phyloP scores from a whole-genome alignment of 2,888 invertebrate genomes.

The Metopia argyrocephala region DNA sequence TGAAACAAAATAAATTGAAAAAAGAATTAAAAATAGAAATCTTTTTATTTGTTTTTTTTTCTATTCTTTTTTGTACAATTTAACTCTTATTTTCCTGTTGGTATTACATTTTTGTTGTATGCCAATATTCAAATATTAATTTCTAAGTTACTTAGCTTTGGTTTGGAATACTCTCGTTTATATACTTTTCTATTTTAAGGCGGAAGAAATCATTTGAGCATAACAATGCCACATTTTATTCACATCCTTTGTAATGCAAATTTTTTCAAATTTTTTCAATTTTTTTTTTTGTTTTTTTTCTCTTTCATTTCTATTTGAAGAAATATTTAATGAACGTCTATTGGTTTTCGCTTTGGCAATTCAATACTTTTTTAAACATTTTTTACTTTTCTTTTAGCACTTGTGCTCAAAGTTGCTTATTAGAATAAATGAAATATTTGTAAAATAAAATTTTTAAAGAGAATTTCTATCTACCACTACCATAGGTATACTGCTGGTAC shows the following conservation, averaged over 20 bases:
- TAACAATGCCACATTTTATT: constrained; percentile 59
- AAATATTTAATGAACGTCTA: neutral
- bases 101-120: constrained; percentile 21
- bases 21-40: constrained; percentile 23
- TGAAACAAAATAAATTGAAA: neutral
- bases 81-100: neutral
- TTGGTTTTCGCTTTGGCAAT: constrained; percentile 24
- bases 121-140: constrained; percentile 42
- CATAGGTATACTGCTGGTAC: too few species aligned
- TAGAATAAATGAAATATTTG: neutral
- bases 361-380: constrained; percentile 13
- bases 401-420: neutral
- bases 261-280: too few species aligned
- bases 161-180: neutral
- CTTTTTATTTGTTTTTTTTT: constrained; percentile 1
- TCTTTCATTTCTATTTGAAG: too few species aligned
- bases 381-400: neutral
- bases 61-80: neutral
- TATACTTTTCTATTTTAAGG: constrained; percentile 4
- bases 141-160: neutral
- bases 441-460: neutral
- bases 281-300: too few species aligned
- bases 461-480: too few species aligned
- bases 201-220: constrained; percentile 55
- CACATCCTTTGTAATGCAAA: constrained; percentile 61